Percentiles rank a stretch among this genome's conserved stretches.
phyloP scores from a whole-genome alignment of 2,113 vertebrate genomes.

The Sarotherodon lohbergeri region DNA sequence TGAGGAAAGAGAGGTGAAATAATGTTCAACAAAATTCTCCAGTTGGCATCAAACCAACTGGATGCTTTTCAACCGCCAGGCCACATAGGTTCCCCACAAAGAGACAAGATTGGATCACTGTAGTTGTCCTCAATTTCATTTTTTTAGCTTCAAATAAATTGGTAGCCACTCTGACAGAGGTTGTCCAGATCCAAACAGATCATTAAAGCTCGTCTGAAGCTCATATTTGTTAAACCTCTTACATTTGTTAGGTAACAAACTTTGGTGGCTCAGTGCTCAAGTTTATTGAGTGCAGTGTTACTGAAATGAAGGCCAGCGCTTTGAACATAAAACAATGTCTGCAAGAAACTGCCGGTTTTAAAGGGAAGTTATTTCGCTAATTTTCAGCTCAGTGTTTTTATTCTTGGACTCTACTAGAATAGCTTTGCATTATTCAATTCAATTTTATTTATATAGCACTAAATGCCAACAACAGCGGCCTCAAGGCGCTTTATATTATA shows the following conservation, averaged over 20 bases:
- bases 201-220: background rate
- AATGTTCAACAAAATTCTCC: background rate
- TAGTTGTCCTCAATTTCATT: background rate
- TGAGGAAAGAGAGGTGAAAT: background rate
- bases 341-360: background rate
- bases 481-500: background rate
- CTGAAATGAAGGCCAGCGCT: background rate
- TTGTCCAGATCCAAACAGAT: background rate
- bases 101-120: background rate
- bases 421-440: background rate
- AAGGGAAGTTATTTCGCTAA: background rate
- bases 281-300: background rate
- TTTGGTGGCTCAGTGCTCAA: background rate
- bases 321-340: background rate
- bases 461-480: background rate
- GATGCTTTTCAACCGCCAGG: background rate
- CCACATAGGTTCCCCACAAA: background rate
- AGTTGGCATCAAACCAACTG: background rate
- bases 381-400: background rate
- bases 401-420: background rate
- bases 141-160: background rate
- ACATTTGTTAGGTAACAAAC: background rate
- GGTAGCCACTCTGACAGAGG: background rate
- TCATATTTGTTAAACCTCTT: background rate
- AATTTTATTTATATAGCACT: background rate